Percentiles rank a stretch among this genome's conserved stretches.
Evolutionary conservation across 2,797 vertebrate species (phyloP).

Genomic region (Percopsis omiscomaycus): DNA sequence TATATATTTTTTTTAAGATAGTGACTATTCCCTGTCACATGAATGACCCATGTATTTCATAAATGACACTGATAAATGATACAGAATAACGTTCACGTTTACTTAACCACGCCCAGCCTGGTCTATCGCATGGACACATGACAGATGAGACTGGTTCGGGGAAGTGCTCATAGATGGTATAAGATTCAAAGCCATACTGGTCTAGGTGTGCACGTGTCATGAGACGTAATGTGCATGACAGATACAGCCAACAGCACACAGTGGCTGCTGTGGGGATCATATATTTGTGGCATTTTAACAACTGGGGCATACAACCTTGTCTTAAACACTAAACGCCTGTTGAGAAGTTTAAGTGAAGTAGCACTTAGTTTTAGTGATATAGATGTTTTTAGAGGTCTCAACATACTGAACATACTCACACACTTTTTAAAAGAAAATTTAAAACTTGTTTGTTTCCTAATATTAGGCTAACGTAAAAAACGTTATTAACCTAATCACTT

Average conservation of each 20-base stretch:
- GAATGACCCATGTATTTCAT: slow-evolving; percentile 25
- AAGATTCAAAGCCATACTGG: slow-evolving; percentile 1
- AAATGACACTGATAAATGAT: slow-evolving; percentile 28
- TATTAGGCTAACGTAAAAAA: no score
- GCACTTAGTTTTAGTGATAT: no score
- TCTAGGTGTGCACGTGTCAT: slow-evolving; percentile 30
- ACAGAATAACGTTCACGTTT: slow-evolving; percentile 22
- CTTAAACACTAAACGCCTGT: background rate
- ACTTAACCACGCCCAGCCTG: slow-evolving; percentile 14
- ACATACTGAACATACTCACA: no score
- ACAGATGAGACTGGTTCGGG: background rate
- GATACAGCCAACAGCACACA: slow-evolving; percentile 25
- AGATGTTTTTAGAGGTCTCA: no score
- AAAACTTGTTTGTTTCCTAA: no score
- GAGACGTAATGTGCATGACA: slow-evolving; percentile 37
- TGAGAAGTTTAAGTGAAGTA: background rate
- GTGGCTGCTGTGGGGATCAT: slow-evolving; percentile 41
- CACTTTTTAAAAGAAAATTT: no score
- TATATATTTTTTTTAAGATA: no score
- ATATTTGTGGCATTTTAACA: slow-evolving; percentile 54
- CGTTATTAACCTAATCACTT: no score
- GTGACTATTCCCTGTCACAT: slow-evolving; percentile 11
- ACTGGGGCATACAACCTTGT: slow-evolving; percentile 24
- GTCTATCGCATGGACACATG: no score
- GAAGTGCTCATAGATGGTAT: background rate